Conservation (phyloP, 2,888 invertebrate genomes). For the Dolichomitus sp. region DNA sequence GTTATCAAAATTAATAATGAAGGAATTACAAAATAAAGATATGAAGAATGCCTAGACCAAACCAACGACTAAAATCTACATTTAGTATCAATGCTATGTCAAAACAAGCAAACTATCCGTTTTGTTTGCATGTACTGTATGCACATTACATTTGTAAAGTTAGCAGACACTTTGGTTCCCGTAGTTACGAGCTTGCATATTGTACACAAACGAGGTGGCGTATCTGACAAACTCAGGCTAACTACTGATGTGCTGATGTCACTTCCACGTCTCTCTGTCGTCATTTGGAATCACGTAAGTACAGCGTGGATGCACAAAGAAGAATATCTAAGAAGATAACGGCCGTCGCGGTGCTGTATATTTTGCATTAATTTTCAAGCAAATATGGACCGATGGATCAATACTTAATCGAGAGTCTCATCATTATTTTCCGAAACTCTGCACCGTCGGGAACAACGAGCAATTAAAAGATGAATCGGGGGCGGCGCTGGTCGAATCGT, state of each 20-base stretch:
- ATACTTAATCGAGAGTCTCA: conserved; percentile 68
- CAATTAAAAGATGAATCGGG: conserved; percentile 73
- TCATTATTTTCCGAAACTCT: conserved; percentile 73
- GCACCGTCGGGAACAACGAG: conserved; percentile 65
- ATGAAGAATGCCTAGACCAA: neutral
- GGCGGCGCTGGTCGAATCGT: conserved; percentile 2
- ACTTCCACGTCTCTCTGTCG: neutral
- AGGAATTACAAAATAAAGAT: neutral
- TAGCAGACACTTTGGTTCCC: neutral
- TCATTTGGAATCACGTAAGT: neutral
- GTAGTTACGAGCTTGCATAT: conserved; percentile 6
- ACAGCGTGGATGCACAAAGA: neutral
- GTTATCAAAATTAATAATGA: neutral
- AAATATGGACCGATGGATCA: conserved; percentile 43
- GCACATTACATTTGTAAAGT: conserved; percentile 5
- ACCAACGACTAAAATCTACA: too few relatives aligned
- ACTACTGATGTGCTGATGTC: neutral
- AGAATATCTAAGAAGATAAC: conserved; percentile 4
- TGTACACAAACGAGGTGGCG: neutral
- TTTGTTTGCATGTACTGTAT: neutral
- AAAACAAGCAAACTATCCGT: conserved; percentile 6
- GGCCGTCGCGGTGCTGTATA: neutral
- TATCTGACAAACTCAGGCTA: conserved; percentile 8
- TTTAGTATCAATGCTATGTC: neutral
- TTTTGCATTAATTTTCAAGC: conserved; percentile 8